Conservation (phyloP, 2,888 invertebrate genomes). For the Drosophila kambysellisi region DNA sequence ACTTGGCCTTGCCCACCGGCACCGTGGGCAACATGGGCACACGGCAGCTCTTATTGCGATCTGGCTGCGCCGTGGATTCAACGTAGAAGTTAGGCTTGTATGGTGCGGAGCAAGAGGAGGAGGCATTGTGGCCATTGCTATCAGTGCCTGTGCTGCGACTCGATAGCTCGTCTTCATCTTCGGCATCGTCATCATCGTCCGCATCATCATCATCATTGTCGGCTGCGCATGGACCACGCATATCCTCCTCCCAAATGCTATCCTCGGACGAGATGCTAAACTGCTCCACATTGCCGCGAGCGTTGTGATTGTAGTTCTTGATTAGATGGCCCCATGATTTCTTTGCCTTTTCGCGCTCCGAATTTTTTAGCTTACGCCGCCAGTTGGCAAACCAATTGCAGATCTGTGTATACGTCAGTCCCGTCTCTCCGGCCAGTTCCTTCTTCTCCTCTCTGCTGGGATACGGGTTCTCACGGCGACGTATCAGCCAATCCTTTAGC, state of each 20-base stretch:
- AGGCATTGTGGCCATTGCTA: conserved; percentile 62
- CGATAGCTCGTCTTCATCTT: conserved; percentile 65
- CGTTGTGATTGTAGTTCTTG: conserved; percentile 89
- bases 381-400: conserved; percentile 94
- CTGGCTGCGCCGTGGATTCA: conserved; percentile 37
- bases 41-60: conserved; percentile 27
- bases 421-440: conserved; percentile 90
- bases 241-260: conserved; percentile 90
- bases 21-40: conserved; percentile 55
- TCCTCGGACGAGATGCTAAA: conserved; percentile 92
- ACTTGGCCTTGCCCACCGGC: conserved; percentile 84
- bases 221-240: conserved; percentile 68
- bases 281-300: conserved; percentile 92
- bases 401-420: conserved; percentile 92
- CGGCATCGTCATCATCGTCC: conserved; percentile 56
- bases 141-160: conserved; percentile 70
- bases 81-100: conserved; percentile 70
- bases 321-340: conserved; percentile 91
- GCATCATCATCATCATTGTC: conserved; percentile 63
- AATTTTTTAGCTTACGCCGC: conserved; percentile 91
- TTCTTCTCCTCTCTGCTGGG: conserved; percentile 92
- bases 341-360: conserved; percentile 89
- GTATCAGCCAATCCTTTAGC: conserved; percentile 91
- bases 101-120: conserved; percentile 22
- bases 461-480: conserved; percentile 91